These are phyloP conservation scores for Brenthis daphne DNA, from an alignment of 2,888 invertebrate species.

Conservation along the genomic window DNA sequence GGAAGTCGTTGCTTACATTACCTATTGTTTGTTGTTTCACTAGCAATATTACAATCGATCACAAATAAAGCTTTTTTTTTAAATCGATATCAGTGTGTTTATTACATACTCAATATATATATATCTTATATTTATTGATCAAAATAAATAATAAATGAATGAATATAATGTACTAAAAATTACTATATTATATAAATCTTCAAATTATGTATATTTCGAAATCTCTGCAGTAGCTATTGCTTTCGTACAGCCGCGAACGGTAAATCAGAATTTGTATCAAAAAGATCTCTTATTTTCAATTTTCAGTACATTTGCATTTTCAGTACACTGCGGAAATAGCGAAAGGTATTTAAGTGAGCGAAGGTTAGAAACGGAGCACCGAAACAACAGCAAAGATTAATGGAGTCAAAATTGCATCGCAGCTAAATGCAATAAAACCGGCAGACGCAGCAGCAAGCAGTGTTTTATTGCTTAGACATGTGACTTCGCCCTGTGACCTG, in stretches of 20 bases:
- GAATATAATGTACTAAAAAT: too few species aligned
- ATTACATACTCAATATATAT: too few species aligned
- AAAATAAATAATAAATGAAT: too few species aligned
- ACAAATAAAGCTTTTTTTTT: too few species aligned
- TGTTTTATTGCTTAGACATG: slow-evolving; percentile 66
- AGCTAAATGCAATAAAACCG: slow-evolving; percentile 71
- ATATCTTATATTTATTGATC: too few species aligned
- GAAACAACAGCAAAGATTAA: slow-evolving; percentile 74
- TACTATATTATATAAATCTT: not conserved
- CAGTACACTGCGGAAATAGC: slow-evolving; percentile 34
- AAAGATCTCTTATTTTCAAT: slow-evolving; percentile 5
- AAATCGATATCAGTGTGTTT: too few species aligned
- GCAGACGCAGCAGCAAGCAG: slow-evolving; percentile 56
- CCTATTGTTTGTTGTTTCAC: too few species aligned
- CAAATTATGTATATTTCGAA: not conserved
- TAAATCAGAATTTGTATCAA: not conserved
- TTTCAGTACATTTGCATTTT: slow-evolving; percentile 25
- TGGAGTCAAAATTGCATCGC: slow-evolving; percentile 77
- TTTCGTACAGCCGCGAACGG: not conserved
- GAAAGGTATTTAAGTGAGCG: slow-evolving; percentile 42
- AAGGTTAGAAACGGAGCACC: slow-evolving; percentile 53
- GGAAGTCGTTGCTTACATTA: too few species aligned
- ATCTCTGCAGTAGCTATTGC: not conserved
- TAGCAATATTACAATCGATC: too few species aligned
- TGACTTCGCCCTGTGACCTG: slow-evolving; percentile 45